Base-by-base conservation (phyloP, 1,140 invertebrate species). In the Drosophila malerkotliana region DNA sequence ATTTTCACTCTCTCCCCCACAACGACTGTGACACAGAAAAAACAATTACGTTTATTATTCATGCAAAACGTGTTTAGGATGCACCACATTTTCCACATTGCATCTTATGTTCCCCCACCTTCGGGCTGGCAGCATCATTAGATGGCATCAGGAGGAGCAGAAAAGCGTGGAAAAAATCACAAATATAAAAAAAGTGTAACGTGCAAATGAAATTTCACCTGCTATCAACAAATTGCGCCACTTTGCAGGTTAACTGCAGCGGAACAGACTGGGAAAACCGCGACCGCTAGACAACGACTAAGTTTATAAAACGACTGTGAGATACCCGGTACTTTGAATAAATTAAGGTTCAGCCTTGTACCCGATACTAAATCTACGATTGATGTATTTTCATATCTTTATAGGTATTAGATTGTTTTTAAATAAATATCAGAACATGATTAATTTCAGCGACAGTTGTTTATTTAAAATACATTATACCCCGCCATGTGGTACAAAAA, bases 141-240 rank as follows among this genome's bases (percentile, higher is more conserved):
- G 79, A 72, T 53, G 60, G 56, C 71, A 76, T 69, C 68, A 73
- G 59, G 79, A 76, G 76, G 72, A 68, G 52, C 41, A 55, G 79
- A 76, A 79, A 73, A 68, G 52, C 41, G 32, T 3, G 6, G 4
- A 18, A 15, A 18, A 59, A 60, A 52, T 49, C 52, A 55, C 54
- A 48, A 58, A 79, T 79, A 48, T 55, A 48, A 76, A 79, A 77
- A 69, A 77, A 69, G 34, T 51, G 76, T 71, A 2, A 72, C 54
- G 69, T 57, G 77, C 75, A 88, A 88, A 88, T 88, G 79, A 83
- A 88, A 88, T 88, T 88, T 88, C 58, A 88, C 67, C 83, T 79
- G 83, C 79, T 88, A 88, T 88, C 84, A 88, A 88, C 83, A 88
- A 88, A 88, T 88, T 88, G 83, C 79, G 83, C 83, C 88, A 88